Percentiles rank a stretch among this genome's conserved stretches.
These are phyloP conservation scores for Fregata magnificens DNA, from an alignment of 2,113 vertebrate genomes.

Conservation along the genomic window DNA sequence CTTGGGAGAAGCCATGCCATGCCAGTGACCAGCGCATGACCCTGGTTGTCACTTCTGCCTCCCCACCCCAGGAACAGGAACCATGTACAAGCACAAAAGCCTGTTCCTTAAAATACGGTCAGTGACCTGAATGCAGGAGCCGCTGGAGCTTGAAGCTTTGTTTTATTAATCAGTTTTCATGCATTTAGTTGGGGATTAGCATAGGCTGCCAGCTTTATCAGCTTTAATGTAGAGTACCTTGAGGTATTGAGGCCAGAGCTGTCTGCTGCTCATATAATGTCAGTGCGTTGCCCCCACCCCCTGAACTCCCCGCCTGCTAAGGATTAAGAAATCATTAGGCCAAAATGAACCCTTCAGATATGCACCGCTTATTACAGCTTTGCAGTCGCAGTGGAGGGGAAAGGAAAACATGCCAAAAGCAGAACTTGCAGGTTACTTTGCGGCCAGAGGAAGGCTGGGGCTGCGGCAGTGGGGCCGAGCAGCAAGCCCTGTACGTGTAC, in stretches of 20 bases:
- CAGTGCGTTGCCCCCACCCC: background rate
- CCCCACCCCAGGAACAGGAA: background rate
- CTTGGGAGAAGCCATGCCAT: background rate
- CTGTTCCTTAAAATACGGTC: conserved; percentile 36
- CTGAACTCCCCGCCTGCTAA: background rate
- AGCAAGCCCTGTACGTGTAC: fast-evolving
- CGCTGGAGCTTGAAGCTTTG: conserved; percentile 13
- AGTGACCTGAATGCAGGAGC: conserved; percentile 7
- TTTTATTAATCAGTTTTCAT: conserved; percentile 59
- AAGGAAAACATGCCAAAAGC: background rate
- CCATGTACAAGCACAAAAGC: background rate
- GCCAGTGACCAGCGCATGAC: background rate
- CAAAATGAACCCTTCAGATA: background rate
- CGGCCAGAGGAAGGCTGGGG: background rate
- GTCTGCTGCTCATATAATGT: background rate
- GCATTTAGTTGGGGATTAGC: conserved; percentile 34
- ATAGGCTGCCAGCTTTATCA: conserved; percentile 35
- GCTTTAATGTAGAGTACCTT: conserved; percentile 36
- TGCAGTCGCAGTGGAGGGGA: background rate
- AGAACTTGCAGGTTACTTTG: background rate
- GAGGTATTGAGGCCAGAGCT: conserved; percentile 12
- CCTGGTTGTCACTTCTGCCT: background rate
- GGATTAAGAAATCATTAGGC: background rate
- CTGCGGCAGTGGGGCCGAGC: fast-evolving
- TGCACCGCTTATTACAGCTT: background rate